Base-by-base conservation (phyloP, 2,797 vertebrate species). In the Fratercula arctica region DNA sequence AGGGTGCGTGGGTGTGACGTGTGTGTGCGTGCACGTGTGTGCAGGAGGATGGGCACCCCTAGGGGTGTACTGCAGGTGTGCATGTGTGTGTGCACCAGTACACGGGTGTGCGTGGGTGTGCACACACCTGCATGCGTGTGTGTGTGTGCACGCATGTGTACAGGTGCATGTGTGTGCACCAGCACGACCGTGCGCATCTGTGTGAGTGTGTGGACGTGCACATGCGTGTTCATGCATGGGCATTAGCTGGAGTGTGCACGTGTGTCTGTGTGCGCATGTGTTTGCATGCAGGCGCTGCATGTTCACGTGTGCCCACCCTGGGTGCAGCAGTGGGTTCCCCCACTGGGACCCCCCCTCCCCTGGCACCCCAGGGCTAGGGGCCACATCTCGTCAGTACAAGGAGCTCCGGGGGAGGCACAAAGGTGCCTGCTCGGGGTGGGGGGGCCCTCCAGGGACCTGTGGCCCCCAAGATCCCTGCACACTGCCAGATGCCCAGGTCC, bases 401-500 rank as follows among this genome's bases (percentile, higher is more conserved):
- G 15, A 25, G 46, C 16, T 66, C 21, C 14, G 3, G 1, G 23
- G 33, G 21, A 51, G 46, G 56, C 45, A 26, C 53, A 43, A 54
- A 20, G 24, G 23, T 56, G 54, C n/a, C 4, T 4, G 39, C 15
- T 14, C 0, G 2, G 46, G 13, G 26, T 2, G 3, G 61, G 90
- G 37, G 37, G 26, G 9, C 43, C 29, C 28, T 4, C 21, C 51
- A 50, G 33, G 35, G 39, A n/a, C 23, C 15, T 13, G 16, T 11
- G n/a, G 18, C 4, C 7, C 24, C 33, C 9, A 37, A 18, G 56
- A 31, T 7, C 16, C 15, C 23, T 13, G 1, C 8, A 13, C 16
- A 13, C 26, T 1, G 5, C 68, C 0, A 1, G 37, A 41, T 5
- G 2, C 37, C 64, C 0, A 1, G 48, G 63, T 48, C 10, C 21